Percentiles rank a stretch among this genome's conserved stretches.
phyloP scores from a whole-genome alignment of 2,113 vertebrate species.

The Phyllostomus hastatus region DNA sequence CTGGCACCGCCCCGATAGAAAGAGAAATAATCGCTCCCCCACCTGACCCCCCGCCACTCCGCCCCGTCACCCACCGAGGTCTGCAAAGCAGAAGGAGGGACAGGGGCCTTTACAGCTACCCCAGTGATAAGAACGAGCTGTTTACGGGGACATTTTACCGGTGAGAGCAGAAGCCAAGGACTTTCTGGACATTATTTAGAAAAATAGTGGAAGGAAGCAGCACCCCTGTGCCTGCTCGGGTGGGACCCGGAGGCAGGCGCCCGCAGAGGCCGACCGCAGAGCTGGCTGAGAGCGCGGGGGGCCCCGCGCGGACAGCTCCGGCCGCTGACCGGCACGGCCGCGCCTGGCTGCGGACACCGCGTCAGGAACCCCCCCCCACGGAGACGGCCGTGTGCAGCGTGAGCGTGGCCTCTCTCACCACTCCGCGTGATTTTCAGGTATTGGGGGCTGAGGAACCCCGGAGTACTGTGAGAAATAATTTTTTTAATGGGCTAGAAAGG shows the following conservation, averaged over 20 bases:
- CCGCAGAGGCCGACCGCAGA: not conserved
- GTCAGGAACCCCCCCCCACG: too few relatives aligned
- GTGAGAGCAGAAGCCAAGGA: not conserved
- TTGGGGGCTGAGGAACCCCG: not conserved
- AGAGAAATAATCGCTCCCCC: not conserved
- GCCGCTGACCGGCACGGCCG: too few relatives aligned
- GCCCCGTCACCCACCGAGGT: not conserved
- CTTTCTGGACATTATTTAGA: not conserved
- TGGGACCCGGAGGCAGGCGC: too few relatives aligned
- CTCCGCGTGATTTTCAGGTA: not conserved
- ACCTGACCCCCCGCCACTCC: fast-evolving
- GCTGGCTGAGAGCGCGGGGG: too few relatives aligned
- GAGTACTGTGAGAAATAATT: not conserved
- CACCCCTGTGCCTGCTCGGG: too few relatives aligned
- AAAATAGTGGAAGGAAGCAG: not conserved
- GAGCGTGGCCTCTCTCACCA: too few relatives aligned
- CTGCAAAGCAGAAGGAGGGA: not conserved
- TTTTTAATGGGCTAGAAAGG: not conserved
- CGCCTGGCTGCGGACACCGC: too few relatives aligned
- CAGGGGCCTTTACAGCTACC: fast-evolving
- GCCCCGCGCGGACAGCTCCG: too few relatives aligned
- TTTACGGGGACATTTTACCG: not conserved
- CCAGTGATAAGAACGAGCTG: not conserved
- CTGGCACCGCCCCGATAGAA: fast-evolving
- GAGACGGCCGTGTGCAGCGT: too few relatives aligned